These are phyloP conservation scores for Heterotilapia buettikoferi DNA, from an alignment of 2,113 vertebrate species.

Conservation along the genomic window DNA sequence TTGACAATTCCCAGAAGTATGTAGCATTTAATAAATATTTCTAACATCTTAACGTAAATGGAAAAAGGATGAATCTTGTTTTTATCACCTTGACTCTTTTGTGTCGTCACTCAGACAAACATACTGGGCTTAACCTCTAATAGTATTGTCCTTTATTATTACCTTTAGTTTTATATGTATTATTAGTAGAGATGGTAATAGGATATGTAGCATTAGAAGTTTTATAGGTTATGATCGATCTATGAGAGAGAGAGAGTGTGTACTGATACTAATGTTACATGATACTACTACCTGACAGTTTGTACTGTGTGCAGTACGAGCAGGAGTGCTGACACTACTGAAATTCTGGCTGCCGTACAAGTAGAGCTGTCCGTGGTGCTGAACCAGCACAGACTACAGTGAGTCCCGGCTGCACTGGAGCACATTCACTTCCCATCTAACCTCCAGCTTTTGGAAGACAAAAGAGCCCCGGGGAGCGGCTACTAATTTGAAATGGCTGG, in stretches of 20 bases:
- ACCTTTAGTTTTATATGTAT: background rate
- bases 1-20: background rate
- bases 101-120: background rate
- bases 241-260: background rate
- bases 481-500: background rate
- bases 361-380: constrained; percentile 52
- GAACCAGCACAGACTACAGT: constrained; percentile 11
- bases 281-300: background rate
- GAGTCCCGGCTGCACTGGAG: background rate
- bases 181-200: background rate
- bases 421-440: background rate
- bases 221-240: background rate
- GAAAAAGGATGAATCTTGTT: background rate
- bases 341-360: background rate
- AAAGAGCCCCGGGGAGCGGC: background rate
- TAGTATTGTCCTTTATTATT: background rate
- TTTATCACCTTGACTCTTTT: background rate
- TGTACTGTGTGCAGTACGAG: background rate
- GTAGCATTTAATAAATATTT: background rate
- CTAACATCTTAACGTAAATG: fast-evolving
- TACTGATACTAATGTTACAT: background rate
- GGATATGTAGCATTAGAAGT: background rate
- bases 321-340: background rate
- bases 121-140: background rate
- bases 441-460: constrained; percentile 7